Conservation (phyloP, 1,140 invertebrate species). For the Microplitis mediator region DNA sequence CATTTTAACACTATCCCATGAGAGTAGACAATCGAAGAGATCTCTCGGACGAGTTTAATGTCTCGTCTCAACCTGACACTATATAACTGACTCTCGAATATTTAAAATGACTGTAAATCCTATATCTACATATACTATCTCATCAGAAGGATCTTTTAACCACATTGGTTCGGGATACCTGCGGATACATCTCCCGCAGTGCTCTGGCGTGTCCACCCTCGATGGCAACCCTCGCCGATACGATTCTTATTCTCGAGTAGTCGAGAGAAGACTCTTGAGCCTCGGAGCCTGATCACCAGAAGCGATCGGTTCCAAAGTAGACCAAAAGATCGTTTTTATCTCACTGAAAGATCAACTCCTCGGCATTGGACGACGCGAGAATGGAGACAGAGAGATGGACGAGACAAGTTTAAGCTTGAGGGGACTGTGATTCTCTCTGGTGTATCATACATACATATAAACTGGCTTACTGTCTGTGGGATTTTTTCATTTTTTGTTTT, state of each 20-base stretch:
- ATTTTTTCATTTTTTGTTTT: constrained; percentile 1
- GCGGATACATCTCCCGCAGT: constrained; percentile 21
- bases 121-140: constrained; percentile 7
- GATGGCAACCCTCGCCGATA: neutral
- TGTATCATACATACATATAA: constrained; percentile 2
- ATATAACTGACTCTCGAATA: constrained; percentile 2
- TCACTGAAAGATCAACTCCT: constrained; percentile 14
- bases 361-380: constrained; percentile 17
- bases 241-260: neutral
- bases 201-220: constrained; percentile 8
- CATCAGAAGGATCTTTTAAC: constrained; percentile 24
- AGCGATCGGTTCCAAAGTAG: constrained; percentile 35
- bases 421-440: neutral
- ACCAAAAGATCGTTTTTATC: constrained; percentile 37
- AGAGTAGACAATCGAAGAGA: neutral
- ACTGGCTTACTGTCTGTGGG: constrained; percentile 4
- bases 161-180: constrained; percentile 18
- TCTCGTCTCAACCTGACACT: constrained; percentile 7
- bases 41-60: neutral
- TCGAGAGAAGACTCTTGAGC: neutral
- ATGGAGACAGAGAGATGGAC: constrained; percentile 35
- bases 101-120: constrained; percentile 17
- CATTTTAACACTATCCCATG: constrained; percentile 27
- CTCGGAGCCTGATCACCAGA: constrained; percentile 20
- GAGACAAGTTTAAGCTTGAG: constrained; percentile 10